Evolutionary conservation across 2,113 vertebrate genomes (phyloP), one percentile per base, ranked within the genome.

Genomic region (Promerops cafer): DNA sequence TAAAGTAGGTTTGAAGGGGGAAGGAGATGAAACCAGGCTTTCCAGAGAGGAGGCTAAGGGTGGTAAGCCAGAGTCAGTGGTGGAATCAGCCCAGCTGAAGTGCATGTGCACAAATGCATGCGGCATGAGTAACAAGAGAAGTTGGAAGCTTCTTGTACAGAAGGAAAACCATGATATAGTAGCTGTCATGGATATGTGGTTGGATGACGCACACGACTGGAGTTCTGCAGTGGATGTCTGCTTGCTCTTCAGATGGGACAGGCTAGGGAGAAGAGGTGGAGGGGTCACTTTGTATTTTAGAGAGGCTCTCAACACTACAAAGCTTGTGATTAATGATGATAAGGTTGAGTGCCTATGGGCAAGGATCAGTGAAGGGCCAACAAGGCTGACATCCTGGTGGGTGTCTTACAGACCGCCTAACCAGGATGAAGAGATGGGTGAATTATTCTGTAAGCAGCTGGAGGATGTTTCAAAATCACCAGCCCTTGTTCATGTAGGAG

Each of bases 111-210:
- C 21, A 31, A 10, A 30, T 44, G 20, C 31, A 9, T 42, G 20
- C 20, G 20, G 19, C 24, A 8, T 11, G 4, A 26, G 13, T 52
- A 35, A 31, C 2, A 10, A 22, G 45, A 52, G 47, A 26, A 63
- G 47, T 39, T 37, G 39, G 13, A 63, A 63, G 11, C 21, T 0
- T 0, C 0, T 26, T 31, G 7, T 17, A 6, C 17, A 31, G 57
- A 44, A 14, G 33, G 27, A 17, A 44, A 31, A 37, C 13, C 7
- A 1, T 30, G 27, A 33, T 35, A 7, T 7, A 35, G 31, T 30
- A 44, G 21, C 37, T 0, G 1, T 83, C 21, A 11, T 26, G 21
- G 39, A 31, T 20, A 5, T 20, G 10, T 45, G 31, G 19, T n/a
- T 13, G 26, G 27, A 18, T 54, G 21, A 35, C 33, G 65, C 10